Conservation (phyloP, 2,113 vertebrate genomes). For the Haemorhous mexicanus region DNA sequence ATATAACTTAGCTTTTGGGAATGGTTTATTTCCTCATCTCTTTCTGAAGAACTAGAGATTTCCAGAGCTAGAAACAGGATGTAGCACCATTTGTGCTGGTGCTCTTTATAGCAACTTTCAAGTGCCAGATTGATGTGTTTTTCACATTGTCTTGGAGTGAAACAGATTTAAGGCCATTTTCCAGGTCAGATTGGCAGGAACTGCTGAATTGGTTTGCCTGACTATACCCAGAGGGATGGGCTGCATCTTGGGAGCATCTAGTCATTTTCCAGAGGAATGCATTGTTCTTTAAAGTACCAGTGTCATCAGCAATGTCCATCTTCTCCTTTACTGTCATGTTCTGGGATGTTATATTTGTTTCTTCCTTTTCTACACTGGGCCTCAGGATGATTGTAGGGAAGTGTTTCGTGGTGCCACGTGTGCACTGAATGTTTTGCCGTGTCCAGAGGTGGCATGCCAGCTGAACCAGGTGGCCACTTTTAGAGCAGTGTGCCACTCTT, state of each 20-base stretch:
- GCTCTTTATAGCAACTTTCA: constrained; percentile 4
- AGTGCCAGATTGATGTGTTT: constrained; percentile 21
- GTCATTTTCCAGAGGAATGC: background rate
- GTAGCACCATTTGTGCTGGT: background rate
- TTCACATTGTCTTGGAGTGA: background rate
- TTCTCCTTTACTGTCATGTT: background rate
- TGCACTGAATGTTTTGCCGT: background rate
- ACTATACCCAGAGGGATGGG: background rate
- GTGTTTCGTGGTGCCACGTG: fast-evolving
- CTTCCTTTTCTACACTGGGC: background rate
- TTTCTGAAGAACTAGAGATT: background rate
- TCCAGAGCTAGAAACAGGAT: constrained; percentile 13
- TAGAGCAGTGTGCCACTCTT: background rate
- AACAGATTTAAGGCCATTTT: constrained; percentile 1
- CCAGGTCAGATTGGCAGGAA: background rate
- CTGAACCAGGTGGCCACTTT: background rate
- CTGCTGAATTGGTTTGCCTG: background rate
- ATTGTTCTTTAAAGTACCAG: background rate
- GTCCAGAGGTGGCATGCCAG: background rate
- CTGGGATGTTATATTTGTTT: background rate
- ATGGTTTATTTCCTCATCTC: background rate
- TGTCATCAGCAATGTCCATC: background rate
- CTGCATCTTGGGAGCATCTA: background rate
- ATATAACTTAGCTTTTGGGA: background rate
- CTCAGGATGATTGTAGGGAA: background rate